Evolutionary conservation across 2,113 vertebrate species (phyloP).

Genomic region (Empidonax traillii): DNA sequence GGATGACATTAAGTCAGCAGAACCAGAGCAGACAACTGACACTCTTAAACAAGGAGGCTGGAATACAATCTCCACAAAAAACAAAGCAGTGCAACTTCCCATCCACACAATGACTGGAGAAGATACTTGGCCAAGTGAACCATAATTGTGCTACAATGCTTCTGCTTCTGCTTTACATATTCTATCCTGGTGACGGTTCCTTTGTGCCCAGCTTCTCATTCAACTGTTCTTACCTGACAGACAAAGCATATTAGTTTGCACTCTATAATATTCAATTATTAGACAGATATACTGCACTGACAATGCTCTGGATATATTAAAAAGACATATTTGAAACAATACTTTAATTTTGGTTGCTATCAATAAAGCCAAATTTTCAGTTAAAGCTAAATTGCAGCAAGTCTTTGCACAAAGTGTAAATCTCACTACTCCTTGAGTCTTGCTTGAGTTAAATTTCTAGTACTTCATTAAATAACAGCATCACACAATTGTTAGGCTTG

Average conservation of each 20-base stretch:
- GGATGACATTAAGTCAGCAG: neutral
- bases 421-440: neutral
- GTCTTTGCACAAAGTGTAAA: neutral
- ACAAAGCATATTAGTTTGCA: neutral
- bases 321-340: neutral
- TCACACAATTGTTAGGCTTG: neutral
- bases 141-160: neutral
- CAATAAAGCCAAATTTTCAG: neutral
- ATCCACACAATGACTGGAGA: neutral
- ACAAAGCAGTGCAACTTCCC: neutral
- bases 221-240: conserved; percentile 16
- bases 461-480: neutral
- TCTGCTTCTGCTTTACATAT: neutral
- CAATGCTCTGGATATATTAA: neutral
- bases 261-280: neutral
- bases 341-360: neutral
- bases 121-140: neutral
- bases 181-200: neutral
- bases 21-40: neutral
- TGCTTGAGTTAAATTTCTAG: neutral
- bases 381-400: neutral
- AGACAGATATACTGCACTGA: neutral
- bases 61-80: neutral
- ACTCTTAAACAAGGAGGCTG: neutral
- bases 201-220: neutral